These are phyloP conservation scores for Orientallactaga bullata DNA, from an alignment of 2,113 vertebrate genomes.

Conservation along the genomic window DNA sequence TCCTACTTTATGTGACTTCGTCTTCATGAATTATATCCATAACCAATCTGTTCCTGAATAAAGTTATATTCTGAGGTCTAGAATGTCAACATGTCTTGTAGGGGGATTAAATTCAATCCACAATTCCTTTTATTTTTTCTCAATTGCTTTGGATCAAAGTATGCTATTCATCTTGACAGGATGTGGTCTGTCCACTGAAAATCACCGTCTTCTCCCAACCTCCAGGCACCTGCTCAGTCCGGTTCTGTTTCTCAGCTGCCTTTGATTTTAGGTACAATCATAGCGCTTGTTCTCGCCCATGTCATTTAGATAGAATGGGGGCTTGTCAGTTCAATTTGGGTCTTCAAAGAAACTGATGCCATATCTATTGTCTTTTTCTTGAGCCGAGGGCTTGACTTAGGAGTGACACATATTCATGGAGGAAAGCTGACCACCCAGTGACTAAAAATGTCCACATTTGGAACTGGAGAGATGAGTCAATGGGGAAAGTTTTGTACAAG, in stretches of 20 bases:
- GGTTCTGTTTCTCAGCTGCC: neutral
- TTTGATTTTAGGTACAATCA: neutral
- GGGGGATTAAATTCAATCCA: neutral
- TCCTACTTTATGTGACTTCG: neutral
- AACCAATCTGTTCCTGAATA: neutral
- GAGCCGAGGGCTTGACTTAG: neutral
- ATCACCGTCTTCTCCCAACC: neutral
- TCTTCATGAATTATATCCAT: constrained; percentile 3
- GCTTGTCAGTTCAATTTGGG: neutral
- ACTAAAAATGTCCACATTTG: neutral
- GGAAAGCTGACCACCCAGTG: neutral
- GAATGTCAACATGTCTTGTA: neutral
- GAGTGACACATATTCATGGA: neutral
- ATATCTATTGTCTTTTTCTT: neutral
- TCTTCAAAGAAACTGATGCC: neutral
- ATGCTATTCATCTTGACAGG: neutral
- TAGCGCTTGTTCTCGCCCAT: neutral
- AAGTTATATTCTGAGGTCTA: neutral
- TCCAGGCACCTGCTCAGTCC: neutral
- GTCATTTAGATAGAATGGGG: neutral
- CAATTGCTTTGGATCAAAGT: constrained; percentile 21
- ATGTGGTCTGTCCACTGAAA: neutral
- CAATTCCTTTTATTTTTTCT: neutral
- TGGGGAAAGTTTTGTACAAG: no score
- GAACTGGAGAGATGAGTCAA: no score